Evolutionary conservation across 2,797 vertebrate genomes (phyloP), one percentile per base, ranked within the genome.

Genomic region (Dipus sagitta): DNA sequence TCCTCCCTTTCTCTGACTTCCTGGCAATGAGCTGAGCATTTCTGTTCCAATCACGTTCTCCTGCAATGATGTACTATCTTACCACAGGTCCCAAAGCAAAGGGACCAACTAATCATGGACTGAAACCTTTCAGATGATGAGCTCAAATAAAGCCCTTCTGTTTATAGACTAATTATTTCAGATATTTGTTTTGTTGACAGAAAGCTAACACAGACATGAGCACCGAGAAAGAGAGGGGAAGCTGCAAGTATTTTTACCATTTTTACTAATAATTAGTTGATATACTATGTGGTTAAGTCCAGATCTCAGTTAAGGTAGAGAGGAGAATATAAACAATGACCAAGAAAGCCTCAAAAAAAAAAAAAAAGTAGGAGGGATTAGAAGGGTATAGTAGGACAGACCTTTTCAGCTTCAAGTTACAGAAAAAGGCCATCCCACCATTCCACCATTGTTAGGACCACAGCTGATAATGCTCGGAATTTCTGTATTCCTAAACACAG

Each of bases 151-250:
- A 24, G 20, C 14, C 34, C 12, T 23, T 4, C 60, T 86, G n/a
- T 72, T 47, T 60, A 1, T 34, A 54, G 32, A 32, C 3, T 28
- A 47, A 82, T 68, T 32, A 82, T 82, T 11, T 82, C 28, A 76
- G 67, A 24, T 28, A n/a, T 28, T 60, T 60, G 85, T 34, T n/a
- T 24, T 20, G 47, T 28, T 15, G 42, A 38, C 11, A 7, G 17
- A 28, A 72, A 52, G 8, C 7, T 58, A 21, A 34, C 38, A 76
- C 2, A 74, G 42, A 47, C 24, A 23, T 9, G 60, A 4, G 38
- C 13, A 9, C 1, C 0, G 17, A 24, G 0, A 2, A 18, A 2
- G 24, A 30, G 20, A 6, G 14, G 2, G 65, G 30, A 32, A 0
- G 2, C 15, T 21, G 3, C 28, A 62, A 7, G 2, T 18, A 32